phyloP scores from a whole-genome alignment of 1,140 invertebrate species.

The Coptotermes formosanus region DNA sequence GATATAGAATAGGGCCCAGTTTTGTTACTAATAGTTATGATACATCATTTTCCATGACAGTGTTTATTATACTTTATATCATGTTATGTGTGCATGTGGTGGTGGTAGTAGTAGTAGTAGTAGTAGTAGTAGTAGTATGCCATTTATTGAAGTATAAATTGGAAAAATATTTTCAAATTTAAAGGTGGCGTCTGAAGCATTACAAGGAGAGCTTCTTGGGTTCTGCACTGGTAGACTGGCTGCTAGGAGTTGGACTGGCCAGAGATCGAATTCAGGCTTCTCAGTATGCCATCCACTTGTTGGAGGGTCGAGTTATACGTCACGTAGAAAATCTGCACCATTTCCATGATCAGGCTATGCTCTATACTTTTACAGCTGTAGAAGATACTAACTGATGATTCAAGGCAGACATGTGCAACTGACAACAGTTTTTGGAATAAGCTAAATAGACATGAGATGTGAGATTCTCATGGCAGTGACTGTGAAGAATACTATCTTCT shows the following conservation, averaged over 20 bases:
- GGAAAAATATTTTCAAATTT: conserved; percentile 36
- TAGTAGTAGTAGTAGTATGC: background rate
- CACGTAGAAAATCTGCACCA: conserved; percentile 80
- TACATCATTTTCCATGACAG: too few relatives aligned
- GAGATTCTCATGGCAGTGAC: too few relatives aligned
- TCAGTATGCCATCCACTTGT: conserved; percentile 76
- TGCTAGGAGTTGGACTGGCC: conserved; percentile 74
- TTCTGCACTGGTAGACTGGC: conserved; percentile 80
- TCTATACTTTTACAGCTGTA: conserved; percentile 60
- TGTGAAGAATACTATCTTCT: too few relatives aligned
- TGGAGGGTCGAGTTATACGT: conserved; percentile 77
- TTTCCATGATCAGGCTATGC: conserved; percentile 70
- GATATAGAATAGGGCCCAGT: too few relatives aligned
- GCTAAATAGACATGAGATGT: too few relatives aligned
- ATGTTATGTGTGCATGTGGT: conserved; percentile 1
- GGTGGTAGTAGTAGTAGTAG: too few relatives aligned
- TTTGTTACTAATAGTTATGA: too few relatives aligned
- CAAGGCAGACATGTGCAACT: background rate
- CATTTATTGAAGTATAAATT: conserved; percentile 20
- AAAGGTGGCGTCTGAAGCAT: conserved; percentile 67
- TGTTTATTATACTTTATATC: background rate
- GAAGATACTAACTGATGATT: background rate
- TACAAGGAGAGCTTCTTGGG: conserved; percentile 82
- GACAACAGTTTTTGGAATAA: too few relatives aligned
- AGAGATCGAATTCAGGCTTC: conserved; percentile 73